Conservation (phyloP, 2,113 vertebrate genomes). For the Galeopterus variegatus region DNA sequence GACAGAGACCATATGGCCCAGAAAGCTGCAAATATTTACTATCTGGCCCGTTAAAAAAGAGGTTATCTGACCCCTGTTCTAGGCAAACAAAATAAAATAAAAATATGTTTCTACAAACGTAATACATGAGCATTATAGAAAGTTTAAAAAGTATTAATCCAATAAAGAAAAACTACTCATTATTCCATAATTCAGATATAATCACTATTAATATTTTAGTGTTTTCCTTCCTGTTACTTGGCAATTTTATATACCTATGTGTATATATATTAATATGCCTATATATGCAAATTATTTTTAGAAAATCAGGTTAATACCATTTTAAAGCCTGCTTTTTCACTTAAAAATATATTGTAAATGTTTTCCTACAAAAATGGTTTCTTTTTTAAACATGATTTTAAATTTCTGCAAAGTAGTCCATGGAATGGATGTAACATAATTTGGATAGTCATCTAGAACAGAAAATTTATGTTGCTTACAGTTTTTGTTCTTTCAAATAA, state of each 20-base stretch:
- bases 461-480: not conserved
- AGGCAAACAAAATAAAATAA: conserved; percentile 13
- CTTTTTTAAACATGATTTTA: not conserved
- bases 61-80: not conserved
- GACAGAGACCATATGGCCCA: not conserved
- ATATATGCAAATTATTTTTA: not conserved
- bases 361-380: not conserved
- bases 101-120: not conserved
- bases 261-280: not conserved
- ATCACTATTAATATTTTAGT: not conserved
- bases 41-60: not conserved
- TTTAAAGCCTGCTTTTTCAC: not conserved
- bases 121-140: not conserved
- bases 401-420: not conserved
- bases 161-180: not conserved
- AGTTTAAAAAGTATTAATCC: not conserved
- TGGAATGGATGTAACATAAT: not conserved
- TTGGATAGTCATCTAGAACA: not conserved
- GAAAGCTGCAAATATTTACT: not conserved
- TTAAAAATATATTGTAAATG: not conserved
- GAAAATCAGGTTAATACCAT: not conserved
- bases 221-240: not conserved
- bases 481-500: not conserved
- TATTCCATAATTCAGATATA: not conserved
- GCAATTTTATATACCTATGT: not conserved